These are phyloP conservation scores for Zaprionus gabonicus DNA, from an alignment of 1,140 invertebrate genomes.

Conservation along the genomic window DNA sequence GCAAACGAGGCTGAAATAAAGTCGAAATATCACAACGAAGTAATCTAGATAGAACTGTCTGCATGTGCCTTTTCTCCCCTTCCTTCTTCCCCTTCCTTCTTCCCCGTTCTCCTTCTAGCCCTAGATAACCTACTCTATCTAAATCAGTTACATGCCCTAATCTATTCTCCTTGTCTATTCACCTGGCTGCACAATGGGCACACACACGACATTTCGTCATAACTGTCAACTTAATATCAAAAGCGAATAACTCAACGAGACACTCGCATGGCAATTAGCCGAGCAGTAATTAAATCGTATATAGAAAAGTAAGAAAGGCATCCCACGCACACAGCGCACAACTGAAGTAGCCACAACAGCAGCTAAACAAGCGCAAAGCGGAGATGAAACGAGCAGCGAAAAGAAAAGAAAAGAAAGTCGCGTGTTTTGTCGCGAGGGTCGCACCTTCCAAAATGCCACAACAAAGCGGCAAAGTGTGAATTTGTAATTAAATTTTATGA, in stretches of 20 bases:
- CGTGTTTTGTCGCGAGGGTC: constrained; percentile 61
- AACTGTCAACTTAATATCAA: constrained; percentile 78
- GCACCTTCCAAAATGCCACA: constrained; percentile 63
- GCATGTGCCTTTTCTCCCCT: too few species aligned
- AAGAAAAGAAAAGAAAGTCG: constrained; percentile 47
- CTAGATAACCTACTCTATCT: neutral
- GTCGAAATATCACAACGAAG: too few species aligned
- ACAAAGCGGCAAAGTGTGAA: constrained; percentile 68
- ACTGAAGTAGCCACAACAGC: constrained; percentile 40
- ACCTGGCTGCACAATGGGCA: constrained; percentile 8
- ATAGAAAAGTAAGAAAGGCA: constrained; percentile 34
- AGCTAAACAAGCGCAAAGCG: constrained; percentile 17
- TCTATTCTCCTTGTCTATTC: neutral
- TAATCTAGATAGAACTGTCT: too few species aligned
- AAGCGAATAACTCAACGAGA: constrained; percentile 67
- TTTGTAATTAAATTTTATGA: constrained; percentile 80
- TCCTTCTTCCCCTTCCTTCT: too few species aligned
- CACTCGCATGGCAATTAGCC: constrained; percentile 68
- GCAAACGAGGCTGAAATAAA: neutral
- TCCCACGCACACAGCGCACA: constrained; percentile 42
- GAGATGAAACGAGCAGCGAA: constrained; percentile 13
- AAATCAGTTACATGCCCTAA: neutral
- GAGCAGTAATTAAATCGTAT: constrained; percentile 68
- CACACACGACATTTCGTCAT: constrained; percentile 61
- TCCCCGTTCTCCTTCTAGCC: neutral